Percentiles rank a stretch among this genome's conserved stretches.
These are phyloP conservation scores for Synaphobranchus kaupii DNA, from an alignment of 2,797 vertebrate genomes.

Conservation along the genomic window DNA sequence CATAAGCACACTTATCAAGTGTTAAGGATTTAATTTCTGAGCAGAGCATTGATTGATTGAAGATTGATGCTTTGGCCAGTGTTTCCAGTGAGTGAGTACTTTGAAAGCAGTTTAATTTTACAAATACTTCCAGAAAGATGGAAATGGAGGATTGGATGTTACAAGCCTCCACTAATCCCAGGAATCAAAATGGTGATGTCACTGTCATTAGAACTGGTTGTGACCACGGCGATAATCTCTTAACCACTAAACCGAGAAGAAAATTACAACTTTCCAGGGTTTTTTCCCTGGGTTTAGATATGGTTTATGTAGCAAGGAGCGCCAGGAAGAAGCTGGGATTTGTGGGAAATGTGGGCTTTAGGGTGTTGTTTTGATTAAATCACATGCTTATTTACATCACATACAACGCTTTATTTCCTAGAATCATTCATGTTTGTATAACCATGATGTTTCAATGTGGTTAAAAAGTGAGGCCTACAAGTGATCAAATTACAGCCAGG, in stretches of 20 bases:
- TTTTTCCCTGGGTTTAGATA: conserved; percentile 18
- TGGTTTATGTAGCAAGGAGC: background rate
- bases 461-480: background rate
- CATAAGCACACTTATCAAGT: background rate
- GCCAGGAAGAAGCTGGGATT: background rate
- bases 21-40: background rate
- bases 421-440: background rate
- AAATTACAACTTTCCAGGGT: background rate
- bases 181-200: conserved; percentile 6
- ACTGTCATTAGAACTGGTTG: conserved; percentile 17
- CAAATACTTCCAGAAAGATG: conserved; percentile 26
- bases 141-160: conserved; percentile 29
- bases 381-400: conserved; percentile 3
- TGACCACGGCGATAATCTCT: conserved; percentile 8
- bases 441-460: background rate
- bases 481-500: background rate
- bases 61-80: background rate
- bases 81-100: background rate
- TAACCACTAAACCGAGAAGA: conserved; percentile 15
- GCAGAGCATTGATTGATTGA: background rate
- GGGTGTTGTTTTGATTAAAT: conserved; percentile 3
- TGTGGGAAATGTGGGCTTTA: conserved; percentile 9
- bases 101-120: conserved; percentile 17
- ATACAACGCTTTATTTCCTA: background rate
- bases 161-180: conserved; percentile 14